phyloP scores from a whole-genome alignment of 1,140 invertebrate genomes.

The Drosophila asahinai region DNA sequence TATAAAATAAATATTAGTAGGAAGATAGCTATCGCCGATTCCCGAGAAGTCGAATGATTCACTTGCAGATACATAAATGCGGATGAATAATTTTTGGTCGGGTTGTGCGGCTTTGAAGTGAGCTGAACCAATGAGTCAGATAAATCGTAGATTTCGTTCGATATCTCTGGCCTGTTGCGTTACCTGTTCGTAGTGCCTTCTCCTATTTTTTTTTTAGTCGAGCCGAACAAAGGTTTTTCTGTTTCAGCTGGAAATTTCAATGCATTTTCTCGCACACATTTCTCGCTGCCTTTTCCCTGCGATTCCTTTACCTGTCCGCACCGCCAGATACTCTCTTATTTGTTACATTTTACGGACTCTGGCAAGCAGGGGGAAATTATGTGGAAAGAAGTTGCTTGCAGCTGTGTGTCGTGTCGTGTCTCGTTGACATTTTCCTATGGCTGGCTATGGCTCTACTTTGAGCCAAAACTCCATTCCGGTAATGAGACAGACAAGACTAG shows the following conservation, averaged over 20 bases:
- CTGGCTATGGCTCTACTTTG: conserved; percentile 1
- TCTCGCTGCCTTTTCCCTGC: conserved; percentile 13
- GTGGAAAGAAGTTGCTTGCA: conserved; percentile 44
- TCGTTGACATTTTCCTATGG: conserved; percentile 32
- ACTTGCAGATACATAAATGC: conserved; percentile 9
- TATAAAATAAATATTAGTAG: too few relatives aligned
- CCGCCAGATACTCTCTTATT: conserved; percentile 7
- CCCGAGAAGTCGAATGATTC: conserved; percentile 17
- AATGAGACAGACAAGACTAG: conserved; percentile 46
- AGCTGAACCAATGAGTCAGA: conserved; percentile 26
- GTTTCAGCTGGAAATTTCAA: conserved; percentile 40
- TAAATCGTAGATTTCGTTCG: conserved; percentile 12
- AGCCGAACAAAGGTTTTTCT: conserved; percentile 35
- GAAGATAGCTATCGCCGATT: conserved; percentile 5
- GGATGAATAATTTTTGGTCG: conserved; percentile 19
- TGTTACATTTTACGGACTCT: conserved; percentile 18
- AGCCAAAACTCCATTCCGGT: conserved; percentile 27
- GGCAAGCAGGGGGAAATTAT: conserved; percentile 31
- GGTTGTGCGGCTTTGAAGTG: conserved; percentile 16
- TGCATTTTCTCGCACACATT: conserved; percentile 11
- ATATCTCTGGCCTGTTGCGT: conserved; percentile 21
- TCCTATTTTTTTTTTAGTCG: background rate
- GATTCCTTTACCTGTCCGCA: conserved; percentile 22
- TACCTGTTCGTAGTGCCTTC: conserved; percentile 9
- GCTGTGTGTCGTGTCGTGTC: conserved; percentile 15